Percentiles rank a stretch among this genome's conserved stretches.
phyloP scores from a whole-genome alignment of 2,797 vertebrate species.

The Onychomys leucogaster region DNA sequence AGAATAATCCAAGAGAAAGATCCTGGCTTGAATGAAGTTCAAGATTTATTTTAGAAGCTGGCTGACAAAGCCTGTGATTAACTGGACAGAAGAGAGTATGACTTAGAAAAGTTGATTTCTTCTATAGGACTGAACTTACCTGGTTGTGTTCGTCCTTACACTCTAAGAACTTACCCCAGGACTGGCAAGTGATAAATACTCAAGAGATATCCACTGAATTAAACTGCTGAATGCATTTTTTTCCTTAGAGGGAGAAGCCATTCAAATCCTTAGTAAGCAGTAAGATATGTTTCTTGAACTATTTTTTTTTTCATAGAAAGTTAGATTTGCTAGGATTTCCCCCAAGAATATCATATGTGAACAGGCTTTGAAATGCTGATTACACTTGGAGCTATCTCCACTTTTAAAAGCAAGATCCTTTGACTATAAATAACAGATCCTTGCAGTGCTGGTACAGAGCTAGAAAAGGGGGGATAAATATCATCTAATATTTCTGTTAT shows the following conservation, averaged over 20 bases:
- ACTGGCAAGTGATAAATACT: background rate
- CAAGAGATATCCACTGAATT: background rate
- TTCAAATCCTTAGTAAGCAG: background rate
- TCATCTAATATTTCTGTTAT: background rate
- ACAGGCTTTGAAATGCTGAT: background rate
- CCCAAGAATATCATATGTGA: background rate
- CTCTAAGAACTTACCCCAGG: background rate
- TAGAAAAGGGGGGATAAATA: background rate
- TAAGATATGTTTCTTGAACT: constrained; percentile 21
- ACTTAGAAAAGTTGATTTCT: background rate
- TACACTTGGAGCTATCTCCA: background rate
- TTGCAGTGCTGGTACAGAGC: background rate
- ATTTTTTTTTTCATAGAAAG: background rate
- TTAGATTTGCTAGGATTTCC: constrained; percentile 31
- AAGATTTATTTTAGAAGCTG: background rate
- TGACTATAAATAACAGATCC: background rate
- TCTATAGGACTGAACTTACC: background rate
- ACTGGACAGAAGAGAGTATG: background rate
- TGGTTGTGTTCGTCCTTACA: background rate
- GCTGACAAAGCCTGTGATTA: background rate
- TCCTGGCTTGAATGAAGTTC: background rate
- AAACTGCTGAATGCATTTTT: constrained; percentile 42
- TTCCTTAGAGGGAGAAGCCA: background rate
- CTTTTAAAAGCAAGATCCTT: background rate
- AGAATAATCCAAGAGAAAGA: background rate